Evolutionary conservation across 2,113 vertebrate genomes (phyloP), one percentile per base, ranked within the genome.

Genomic region (Paradoxurus hermaphroditus): DNA sequence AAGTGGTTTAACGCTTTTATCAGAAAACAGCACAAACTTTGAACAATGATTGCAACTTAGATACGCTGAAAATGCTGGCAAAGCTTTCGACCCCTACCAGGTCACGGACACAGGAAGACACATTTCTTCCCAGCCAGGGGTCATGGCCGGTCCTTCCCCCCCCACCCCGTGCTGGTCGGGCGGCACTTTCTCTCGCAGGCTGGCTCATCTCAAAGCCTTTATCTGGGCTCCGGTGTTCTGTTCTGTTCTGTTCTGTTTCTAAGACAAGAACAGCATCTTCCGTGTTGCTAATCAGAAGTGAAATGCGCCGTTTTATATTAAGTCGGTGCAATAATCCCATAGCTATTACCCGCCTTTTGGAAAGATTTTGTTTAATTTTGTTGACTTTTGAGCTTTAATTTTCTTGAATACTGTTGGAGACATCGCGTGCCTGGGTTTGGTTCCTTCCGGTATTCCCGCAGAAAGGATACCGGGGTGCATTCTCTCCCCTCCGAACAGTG

Each of bases 101-200:
- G 19, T 34, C 0, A 3, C 39, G 36, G 65, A 56, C 13, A 3
- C 19, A 31, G 31, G 19, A 5, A 36, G 46, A 14, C 7, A 3
- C 0, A 2, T n/a, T 21, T 88, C 41, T 46, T 46, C 23, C 6
- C 13, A 25, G 44, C 23, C 9, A 1, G 15, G 62, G 15, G 44
- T n/a, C 14, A 25, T 2, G 0, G 8, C 7, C 44, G 21, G 10
- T 11, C 2, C 51, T 19, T 41, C n/a, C 2, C 13, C n/a, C n/a
- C n/a, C n/a, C n/a, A n/a, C n/a, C n/a, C 7, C 6, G 16, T 5
- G 15, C 0, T 0, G 1, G 3, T 29, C 10, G 4, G 79, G 3
- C 12, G 39, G n/a, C 21, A 5, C 0, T 10, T 36, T 44, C 7
- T 19, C 19, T 0, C 34, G 13, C 4, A 12, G 1, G 16, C 31